A percentile compares a stretch with the other conserved stretches of the same genome.
Conservation (phyloP, 1,140 invertebrate genomes). For the Leptopilina boulardi region DNA sequence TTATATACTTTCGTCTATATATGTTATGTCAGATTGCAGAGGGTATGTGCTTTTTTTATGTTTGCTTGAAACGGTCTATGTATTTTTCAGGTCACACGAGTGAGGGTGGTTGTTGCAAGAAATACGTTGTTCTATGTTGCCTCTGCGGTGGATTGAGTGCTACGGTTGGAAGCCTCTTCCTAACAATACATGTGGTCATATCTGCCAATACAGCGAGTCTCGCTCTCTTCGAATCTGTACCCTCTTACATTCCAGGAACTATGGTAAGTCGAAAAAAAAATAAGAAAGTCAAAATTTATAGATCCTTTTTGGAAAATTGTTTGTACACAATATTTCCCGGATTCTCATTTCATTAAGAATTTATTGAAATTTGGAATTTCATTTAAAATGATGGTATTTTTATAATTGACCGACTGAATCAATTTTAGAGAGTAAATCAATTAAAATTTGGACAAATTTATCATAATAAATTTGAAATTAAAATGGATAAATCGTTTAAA, state of each 20-base stretch:
- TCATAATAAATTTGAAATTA: no score
- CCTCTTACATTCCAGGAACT: conserved; percentile 87
- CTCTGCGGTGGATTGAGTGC: conserved; percentile 84
- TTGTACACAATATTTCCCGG: no score
- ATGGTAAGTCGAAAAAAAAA: conserved; percentile 79
- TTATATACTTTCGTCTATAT: no score
- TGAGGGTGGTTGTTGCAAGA: conserved; percentile 74
- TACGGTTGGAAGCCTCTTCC: conserved; percentile 84
- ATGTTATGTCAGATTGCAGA: conserved; percentile 9
- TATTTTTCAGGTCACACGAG: conserved; percentile 51
- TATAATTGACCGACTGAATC: no score
- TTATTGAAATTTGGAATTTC: no score
- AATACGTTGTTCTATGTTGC: conserved; percentile 87
- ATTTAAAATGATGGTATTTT: no score
- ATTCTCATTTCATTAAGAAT: no score
- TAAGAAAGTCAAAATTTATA: no score
- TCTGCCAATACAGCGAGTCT: conserved; percentile 87
- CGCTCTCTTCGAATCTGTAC: conserved; percentile 89
- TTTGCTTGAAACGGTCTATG: conserved; percentile 22
- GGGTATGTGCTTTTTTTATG: conserved; percentile 10
- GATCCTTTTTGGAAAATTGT: no score
- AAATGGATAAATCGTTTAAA: no score
- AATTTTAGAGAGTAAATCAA: no score
- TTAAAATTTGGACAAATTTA: no score
- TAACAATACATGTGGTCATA: conserved; percentile 85